A percentile compares a stretch with the other conserved stretches of the same genome.
These are phyloP conservation scores for Coenonympha arcania DNA, from an alignment of 2,888 invertebrate species.

Conservation along the genomic window DNA sequence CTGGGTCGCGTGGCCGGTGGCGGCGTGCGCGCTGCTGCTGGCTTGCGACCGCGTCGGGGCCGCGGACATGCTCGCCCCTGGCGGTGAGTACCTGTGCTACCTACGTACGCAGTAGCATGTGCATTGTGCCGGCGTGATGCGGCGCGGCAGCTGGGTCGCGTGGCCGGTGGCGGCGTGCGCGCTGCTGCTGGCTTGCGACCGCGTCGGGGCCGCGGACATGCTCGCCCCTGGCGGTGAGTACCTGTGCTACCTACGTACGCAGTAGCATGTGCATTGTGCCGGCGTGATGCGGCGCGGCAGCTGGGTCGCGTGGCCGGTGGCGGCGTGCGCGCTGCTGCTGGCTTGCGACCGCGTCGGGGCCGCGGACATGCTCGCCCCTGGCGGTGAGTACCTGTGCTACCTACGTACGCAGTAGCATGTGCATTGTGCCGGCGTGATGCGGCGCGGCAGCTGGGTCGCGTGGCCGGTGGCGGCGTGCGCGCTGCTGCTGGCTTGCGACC, in stretches of 20 bases:
- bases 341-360: conserved; percentile 44
- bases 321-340: conserved; percentile 55
- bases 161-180: conserved; percentile 53
- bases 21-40: conserved; percentile 55
- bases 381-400: conserved; percentile 46
- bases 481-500: conserved; percentile 52
- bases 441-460: conserved; percentile 45
- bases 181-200: conserved; percentile 52
- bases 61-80: conserved; percentile 40
- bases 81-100: conserved; percentile 46
- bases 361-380: conserved; percentile 40
- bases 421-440: no score
- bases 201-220: conserved; percentile 39
- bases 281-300: conserved; percentile 53
- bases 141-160: conserved; percentile 45
- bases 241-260: no score
- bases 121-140: no score
- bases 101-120: no score
- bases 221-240: conserved; percentile 52
- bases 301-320: conserved; percentile 47
- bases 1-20: conserved; percentile 47
- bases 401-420: no score
- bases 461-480: conserved; percentile 53
- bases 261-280: no score
- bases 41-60: conserved; percentile 44